A percentile compares a stretch with the other conserved stretches of the same genome.
Evolutionary conservation across 2,113 vertebrate species (phyloP).

Genomic region (Hippopotamus amphibius): DNA sequence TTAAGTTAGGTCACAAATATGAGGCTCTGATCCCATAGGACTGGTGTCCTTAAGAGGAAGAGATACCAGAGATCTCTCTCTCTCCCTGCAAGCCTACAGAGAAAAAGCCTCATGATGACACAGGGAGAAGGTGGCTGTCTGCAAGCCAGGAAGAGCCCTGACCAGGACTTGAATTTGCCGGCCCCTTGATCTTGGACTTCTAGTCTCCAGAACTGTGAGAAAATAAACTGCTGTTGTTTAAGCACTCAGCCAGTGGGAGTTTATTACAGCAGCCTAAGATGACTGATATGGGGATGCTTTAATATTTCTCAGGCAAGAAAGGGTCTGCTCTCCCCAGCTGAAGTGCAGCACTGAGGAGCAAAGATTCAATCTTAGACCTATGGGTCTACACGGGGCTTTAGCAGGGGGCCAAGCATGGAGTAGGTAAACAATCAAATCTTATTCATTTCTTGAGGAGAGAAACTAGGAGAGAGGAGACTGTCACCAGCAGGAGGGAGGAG

Average conservation of each 20-base stretch:
- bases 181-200: background rate
- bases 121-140: background rate
- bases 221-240: background rate
- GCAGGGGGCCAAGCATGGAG: background rate
- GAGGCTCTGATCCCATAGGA: background rate
- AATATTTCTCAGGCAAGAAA: background rate
- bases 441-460: background rate
- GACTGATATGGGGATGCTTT: background rate
- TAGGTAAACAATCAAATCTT: background rate
- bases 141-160: background rate
- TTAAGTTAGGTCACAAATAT: background rate
- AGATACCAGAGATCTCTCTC: too few relatives aligned
- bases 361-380: background rate
- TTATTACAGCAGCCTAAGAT: background rate
- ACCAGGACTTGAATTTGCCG: background rate
- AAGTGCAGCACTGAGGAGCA: background rate
- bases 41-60: background rate
- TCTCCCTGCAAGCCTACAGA: background rate
- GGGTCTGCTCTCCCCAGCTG: background rate
- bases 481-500: background rate
- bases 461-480: background rate
- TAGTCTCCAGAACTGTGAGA: background rate
- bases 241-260: background rate
- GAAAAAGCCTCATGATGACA: background rate
- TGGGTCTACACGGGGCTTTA: background rate